phyloP scores from a whole-genome alignment of 2,113 vertebrate genomes.

The Oxygymnocypris stewartii region DNA sequence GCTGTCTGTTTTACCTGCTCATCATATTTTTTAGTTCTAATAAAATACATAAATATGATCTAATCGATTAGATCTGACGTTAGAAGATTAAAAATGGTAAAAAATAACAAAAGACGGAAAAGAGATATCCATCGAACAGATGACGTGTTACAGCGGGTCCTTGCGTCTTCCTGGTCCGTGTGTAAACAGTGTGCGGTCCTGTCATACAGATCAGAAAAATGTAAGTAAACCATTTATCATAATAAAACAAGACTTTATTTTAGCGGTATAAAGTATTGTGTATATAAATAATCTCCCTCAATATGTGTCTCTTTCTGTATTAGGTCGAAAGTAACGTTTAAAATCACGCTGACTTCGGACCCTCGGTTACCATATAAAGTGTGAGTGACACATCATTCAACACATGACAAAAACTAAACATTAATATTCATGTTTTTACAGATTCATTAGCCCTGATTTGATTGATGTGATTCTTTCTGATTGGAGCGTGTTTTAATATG shows the following conservation, averaged over 20 bases:
- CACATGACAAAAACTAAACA: background rate
- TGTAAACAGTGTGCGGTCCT: constrained; percentile 54
- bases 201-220: constrained; percentile 58
- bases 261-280: accelerated
- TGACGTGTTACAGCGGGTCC: constrained; percentile 76
- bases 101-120: background rate
- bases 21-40: background rate
- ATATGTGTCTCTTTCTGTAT: constrained; percentile 4
- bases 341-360: constrained; percentile 82
- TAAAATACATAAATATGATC: background rate
- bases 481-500: background rate
- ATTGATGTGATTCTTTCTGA: background rate
- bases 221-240: constrained; percentile 59
- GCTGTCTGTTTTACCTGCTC: background rate
- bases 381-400: constrained; percentile 68
- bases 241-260: background rate
- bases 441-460: background rate
- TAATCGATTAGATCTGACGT: accelerated
- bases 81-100: background rate
- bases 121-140: constrained; percentile 3
- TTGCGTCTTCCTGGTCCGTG: constrained; percentile 70
- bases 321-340: constrained; percentile 83
- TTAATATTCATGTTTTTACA: background rate
- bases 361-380: constrained; percentile 81
- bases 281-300: background rate